A percentile compares a stretch with the other conserved stretches of the same genome.
Conservation (phyloP, 2,888 invertebrate species). For the Mimachlamys varia region DNA sequence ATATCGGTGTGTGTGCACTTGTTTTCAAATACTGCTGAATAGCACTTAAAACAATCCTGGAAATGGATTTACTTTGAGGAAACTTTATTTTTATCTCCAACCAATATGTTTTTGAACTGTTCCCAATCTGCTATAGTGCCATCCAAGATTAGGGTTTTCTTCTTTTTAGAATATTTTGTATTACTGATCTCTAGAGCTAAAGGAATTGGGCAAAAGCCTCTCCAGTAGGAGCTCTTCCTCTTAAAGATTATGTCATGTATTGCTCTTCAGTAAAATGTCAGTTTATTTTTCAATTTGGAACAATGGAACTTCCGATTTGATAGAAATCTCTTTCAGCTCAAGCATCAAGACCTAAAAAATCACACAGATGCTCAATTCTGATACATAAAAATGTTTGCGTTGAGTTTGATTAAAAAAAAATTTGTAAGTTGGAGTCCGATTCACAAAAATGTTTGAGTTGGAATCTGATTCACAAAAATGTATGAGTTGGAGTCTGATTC, state of each 20-base stretch:
- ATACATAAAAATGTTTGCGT: no score
- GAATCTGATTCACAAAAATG: neutral
- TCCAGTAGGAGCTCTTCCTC: neutral
- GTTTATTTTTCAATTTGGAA: neutral
- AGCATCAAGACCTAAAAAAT: no score
- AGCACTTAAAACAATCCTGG: neutral
- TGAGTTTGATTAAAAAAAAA: no score
- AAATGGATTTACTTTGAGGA: neutral
- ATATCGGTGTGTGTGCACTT: neutral
- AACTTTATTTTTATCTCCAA: neutral
- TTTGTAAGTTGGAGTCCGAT: no score
- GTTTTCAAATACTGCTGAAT: neutral
- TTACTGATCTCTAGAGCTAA: neutral
- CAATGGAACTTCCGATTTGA: neutral
- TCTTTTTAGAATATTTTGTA: neutral
- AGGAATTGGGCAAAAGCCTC: no score
- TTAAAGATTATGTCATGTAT: neutral
- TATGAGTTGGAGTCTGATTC: no score
- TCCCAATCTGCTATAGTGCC: neutral
- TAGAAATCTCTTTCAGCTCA: neutral
- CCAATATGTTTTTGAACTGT: neutral
- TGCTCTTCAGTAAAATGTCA: no score
- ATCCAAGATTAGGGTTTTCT: no score
- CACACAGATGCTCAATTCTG: no score
- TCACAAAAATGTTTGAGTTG: no score